These are phyloP conservation scores for Troides aeacus DNA, from an alignment of 2,888 invertebrate species.

Conservation along the genomic window DNA sequence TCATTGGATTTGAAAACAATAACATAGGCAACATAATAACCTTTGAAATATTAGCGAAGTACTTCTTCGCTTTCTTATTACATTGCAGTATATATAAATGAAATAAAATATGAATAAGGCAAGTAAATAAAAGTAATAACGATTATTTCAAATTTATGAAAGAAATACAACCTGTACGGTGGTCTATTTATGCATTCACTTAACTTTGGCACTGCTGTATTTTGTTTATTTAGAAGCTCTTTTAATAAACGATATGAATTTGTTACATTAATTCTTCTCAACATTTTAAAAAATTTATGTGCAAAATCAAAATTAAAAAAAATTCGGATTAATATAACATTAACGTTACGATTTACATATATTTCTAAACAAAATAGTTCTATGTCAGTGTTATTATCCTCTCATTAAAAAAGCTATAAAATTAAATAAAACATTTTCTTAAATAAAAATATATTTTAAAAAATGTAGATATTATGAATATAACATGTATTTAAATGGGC, in stretches of 20 bases:
- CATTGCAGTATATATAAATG: no score
- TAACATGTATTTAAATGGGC: no score
- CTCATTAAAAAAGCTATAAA: no score
- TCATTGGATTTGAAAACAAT: no score
- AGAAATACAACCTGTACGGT: constrained; percentile 30
- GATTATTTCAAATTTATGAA: background rate
- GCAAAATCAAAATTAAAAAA: constrained; percentile 17
- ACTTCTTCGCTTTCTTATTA: no score
- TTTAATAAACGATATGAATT: constrained; percentile 34
- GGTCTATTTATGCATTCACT: constrained; percentile 31
- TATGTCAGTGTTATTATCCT: background rate
- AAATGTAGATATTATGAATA: no score
- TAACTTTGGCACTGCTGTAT: constrained; percentile 22
- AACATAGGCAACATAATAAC: no score
- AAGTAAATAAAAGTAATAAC: background rate
- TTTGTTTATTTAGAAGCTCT: constrained; percentile 23
- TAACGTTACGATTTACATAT: background rate
- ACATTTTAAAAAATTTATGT: constrained; percentile 47
- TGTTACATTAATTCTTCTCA: constrained; percentile 53
- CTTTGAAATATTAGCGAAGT: no score
- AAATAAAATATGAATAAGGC: no score
- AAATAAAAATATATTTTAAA: no score
- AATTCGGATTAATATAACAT: background rate
- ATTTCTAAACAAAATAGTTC: background rate
- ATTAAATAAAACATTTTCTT: no score